Conservation (phyloP, 1,140 invertebrate species). For the Harpegnathos saltator region DNA sequence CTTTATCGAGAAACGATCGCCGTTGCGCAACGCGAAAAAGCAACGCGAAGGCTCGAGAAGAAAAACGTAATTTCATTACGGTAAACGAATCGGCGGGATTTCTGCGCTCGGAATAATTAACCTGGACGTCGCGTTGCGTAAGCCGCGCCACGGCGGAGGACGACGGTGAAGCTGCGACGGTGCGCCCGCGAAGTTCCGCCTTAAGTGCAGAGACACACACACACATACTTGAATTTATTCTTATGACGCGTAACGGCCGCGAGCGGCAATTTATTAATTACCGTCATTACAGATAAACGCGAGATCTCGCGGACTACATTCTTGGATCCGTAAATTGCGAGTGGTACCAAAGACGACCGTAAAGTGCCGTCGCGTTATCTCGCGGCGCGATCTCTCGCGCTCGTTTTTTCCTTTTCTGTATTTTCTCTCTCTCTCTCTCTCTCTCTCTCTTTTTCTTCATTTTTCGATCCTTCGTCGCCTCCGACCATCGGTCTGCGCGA, state of each 20-base stretch:
- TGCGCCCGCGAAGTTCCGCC: background rate
- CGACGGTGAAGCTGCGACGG: background rate
- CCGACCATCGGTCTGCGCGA: background rate
- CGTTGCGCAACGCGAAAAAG: background rate
- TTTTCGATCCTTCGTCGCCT: slow-evolving; percentile 2
- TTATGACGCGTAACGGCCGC: slow-evolving; percentile 47
- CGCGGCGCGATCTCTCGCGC: no score
- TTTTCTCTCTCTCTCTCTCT: slow-evolving; percentile 24
- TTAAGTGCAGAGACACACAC: background rate
- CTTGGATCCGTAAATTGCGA: slow-evolving; percentile 50
- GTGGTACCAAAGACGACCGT: slow-evolving; percentile 50
- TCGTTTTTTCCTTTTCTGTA: no score
- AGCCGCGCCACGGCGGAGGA: background rate
- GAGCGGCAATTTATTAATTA: slow-evolving; percentile 56
- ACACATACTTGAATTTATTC: slow-evolving; percentile 56
- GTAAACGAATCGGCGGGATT: background rate
- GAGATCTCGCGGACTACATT: slow-evolving; percentile 21
- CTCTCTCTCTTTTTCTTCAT: background rate
- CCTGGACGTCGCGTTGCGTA: background rate
- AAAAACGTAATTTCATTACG: background rate
- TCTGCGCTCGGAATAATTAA: slow-evolving; percentile 20
- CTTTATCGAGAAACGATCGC: background rate
- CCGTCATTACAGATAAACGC: slow-evolving; percentile 23
- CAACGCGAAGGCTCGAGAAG: background rate
- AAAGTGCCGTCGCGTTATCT: slow-evolving; percentile 48